Percentiles rank a stretch among this genome's conserved stretches.
These are phyloP conservation scores for Eilema sororculum DNA, from an alignment of 2,888 invertebrate genomes.

Conservation along the genomic window DNA sequence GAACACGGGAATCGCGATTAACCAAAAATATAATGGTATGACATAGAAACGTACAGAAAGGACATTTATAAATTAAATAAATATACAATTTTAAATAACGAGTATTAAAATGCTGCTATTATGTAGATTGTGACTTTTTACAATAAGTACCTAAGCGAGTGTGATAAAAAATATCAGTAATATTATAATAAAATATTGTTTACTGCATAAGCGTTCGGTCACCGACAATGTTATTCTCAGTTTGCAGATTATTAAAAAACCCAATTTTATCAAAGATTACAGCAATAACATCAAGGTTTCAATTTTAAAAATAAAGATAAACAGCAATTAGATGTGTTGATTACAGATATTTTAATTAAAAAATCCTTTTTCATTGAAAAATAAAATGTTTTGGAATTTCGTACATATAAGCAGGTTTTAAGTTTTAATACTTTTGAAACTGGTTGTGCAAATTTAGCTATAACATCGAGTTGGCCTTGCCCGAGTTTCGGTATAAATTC, in stretches of 20 bases:
- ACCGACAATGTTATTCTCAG: not conserved
- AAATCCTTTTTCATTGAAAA: conserved; percentile 10
- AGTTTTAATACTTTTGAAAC: conserved; percentile 30
- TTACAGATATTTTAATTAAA: not conserved
- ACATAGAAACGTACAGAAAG: not conserved
- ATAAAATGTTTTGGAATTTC: conserved; percentile 1
- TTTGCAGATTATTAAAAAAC: not conserved
- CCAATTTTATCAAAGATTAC: not conserved
- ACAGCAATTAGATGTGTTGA: not conserved
- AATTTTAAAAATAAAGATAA: not conserved
- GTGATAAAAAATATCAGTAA: not conserved
- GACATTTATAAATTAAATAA: not conserved
- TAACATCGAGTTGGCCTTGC: conserved; percentile 47
- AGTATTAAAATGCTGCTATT: not conserved
- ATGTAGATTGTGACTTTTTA: not conserved
- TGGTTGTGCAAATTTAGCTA: conserved; percentile 40
- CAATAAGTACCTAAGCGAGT: not conserved
- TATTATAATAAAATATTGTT: not conserved
- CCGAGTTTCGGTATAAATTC: conserved; percentile 36
- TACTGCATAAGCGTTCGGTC: not conserved
- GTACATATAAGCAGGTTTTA: conserved; percentile 22
- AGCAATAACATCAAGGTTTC: not conserved
- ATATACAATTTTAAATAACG: not conserved
- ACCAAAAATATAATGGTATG: not conserved
- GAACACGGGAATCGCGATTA: too few species aligned